Percentiles rank a stretch among this genome's conserved stretches.
phyloP scores from a whole-genome alignment of 2,797 vertebrate species.

The Clarias platycephalus region DNA sequence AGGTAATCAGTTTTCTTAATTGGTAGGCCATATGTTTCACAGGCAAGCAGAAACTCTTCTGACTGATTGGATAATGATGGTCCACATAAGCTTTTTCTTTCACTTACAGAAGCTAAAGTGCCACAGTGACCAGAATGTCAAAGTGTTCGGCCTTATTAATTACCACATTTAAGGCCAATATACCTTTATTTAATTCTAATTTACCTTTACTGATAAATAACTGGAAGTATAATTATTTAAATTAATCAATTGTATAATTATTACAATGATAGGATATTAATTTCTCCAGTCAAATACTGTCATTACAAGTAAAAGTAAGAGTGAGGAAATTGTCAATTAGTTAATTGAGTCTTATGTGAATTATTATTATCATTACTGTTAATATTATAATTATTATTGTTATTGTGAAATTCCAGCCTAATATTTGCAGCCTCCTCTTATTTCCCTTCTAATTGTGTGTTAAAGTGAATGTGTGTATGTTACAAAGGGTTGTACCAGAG shows the following conservation, averaged over 20 bases:
- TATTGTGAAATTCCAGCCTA: neutral
- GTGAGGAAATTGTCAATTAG: neutral
- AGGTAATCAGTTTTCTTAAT: neutral
- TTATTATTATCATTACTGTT: no score
- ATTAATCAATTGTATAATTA: neutral
- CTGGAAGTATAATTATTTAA: neutral
- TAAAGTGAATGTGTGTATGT: constrained; percentile 9
- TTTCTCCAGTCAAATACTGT: constrained; percentile 14
- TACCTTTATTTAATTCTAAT: constrained; percentile 2
- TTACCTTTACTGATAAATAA: neutral
- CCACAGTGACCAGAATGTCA: neutral
- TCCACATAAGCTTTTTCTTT: neutral
- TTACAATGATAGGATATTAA: neutral
- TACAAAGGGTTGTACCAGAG: constrained; percentile 42
- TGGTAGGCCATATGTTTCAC: neutral
- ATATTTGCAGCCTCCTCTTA: neutral
- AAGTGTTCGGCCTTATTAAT: constrained; percentile 1
- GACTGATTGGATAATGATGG: neutral
- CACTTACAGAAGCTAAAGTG: neutral
- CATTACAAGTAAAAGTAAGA: neutral
- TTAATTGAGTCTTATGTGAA: neutral
- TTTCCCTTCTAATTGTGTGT: neutral
- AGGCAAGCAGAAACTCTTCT: neutral
- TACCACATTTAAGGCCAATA: neutral
- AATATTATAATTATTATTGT: no score